Conservation (phyloP, 2,797 vertebrate genomes). For the Paedocypris micromegethes region DNA sequence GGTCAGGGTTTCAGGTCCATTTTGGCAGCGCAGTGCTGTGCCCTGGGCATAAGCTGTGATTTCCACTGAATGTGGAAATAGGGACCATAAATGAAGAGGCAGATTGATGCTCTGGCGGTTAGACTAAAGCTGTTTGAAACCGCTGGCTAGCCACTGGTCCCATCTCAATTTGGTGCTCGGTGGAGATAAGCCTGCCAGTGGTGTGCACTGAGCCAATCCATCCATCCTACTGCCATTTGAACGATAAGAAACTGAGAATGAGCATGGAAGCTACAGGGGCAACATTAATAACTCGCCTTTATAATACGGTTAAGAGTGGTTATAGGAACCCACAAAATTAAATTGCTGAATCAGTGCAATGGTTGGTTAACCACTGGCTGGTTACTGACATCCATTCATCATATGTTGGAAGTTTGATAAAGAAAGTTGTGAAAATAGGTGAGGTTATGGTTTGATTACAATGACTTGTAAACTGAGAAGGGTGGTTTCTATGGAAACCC, state of each 20-base stretch:
- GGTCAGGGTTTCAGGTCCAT: conserved; percentile 22
- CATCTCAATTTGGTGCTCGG: conserved; percentile 66
- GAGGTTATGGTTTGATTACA: conserved; percentile 36
- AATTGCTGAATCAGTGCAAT: no score
- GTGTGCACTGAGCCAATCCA: conserved; percentile 51
- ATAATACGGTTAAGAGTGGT: not conserved
- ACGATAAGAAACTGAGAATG: not conserved
- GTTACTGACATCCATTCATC: no score
- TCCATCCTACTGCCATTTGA: conserved; percentile 53
- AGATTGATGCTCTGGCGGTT: conserved; percentile 63
- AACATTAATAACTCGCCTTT: not conserved
- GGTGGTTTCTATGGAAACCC: conserved; percentile 69
- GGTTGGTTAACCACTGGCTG: no score
- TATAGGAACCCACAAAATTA: not conserved
- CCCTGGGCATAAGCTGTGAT: conserved; percentile 19
- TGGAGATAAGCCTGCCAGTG: conserved; percentile 53
- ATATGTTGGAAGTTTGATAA: not conserved
- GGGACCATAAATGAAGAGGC: conserved; percentile 18
- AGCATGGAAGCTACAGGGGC: not conserved
- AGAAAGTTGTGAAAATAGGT: conserved; percentile 16
- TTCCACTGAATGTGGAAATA: conserved; percentile 14
- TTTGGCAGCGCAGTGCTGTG: conserved; percentile 20
- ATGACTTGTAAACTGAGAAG: conserved; percentile 44
- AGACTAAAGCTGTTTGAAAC: conserved; percentile 63
- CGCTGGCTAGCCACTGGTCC: conserved; percentile 60